Conservation (phyloP, 2,888 invertebrate genomes). For the Caenorhabditis sp. region DNA sequence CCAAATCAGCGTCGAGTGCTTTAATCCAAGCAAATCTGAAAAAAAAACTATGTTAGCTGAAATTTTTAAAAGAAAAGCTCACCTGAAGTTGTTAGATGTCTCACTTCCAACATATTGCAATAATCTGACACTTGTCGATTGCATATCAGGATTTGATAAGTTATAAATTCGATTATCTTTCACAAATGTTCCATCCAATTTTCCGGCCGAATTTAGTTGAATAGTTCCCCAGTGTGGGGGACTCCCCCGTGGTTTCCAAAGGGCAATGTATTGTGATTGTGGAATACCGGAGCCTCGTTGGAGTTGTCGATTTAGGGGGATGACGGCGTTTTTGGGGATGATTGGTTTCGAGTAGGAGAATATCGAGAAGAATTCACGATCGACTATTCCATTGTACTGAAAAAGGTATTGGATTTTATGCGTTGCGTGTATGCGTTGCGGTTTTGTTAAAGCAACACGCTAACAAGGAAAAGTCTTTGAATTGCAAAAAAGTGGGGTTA, state of each 20-base stretch:
- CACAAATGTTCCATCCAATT: constrained; percentile 46
- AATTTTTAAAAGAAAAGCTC: background rate
- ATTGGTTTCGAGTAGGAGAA: constrained; percentile 39
- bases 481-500: too few species aligned
- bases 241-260: constrained; percentile 44
- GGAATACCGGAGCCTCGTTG: constrained; percentile 40
- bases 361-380: constrained; percentile 39
- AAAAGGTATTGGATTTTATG: too few species aligned
- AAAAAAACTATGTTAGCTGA: background rate
- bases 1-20: constrained; percentile 41
- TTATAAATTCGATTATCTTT: constrained; percentile 30
- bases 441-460: too few species aligned
- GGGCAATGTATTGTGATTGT: constrained; percentile 37
- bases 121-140: constrained; percentile 27
- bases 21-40: constrained; percentile 44
- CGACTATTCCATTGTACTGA: constrained; percentile 51
- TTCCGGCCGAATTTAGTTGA: constrained; percentile 14
- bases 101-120: constrained; percentile 47
- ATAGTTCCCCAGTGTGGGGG: constrained; percentile 47
- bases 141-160: constrained; percentile 16
- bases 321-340: constrained; percentile 37
- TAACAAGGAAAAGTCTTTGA: too few species aligned
- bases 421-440: too few species aligned
- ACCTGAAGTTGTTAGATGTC: constrained; percentile 46
- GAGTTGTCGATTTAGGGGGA: constrained; percentile 41